Evolutionary conservation across 1,140 invertebrate genomes (phyloP).

Genomic region (Zaprionus vittiger): DNA sequence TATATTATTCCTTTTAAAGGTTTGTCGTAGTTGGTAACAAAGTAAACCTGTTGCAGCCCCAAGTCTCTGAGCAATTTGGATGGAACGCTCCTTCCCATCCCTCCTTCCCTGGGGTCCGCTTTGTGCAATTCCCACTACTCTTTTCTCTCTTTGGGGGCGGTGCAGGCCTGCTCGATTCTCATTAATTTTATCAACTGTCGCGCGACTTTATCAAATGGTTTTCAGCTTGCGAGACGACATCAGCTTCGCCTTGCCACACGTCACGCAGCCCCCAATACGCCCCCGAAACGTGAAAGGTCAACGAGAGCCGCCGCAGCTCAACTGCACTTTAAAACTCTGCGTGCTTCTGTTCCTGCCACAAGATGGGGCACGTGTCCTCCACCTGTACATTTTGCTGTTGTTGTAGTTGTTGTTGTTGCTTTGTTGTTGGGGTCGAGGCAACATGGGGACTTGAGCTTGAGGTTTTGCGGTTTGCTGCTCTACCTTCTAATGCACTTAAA

Average conservation of each 20-base stretch:
- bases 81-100: neutral
- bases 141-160: neutral
- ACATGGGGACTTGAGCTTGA: conserved; percentile 19
- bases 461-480: conserved; percentile 19
- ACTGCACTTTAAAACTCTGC: conserved; percentile 37
- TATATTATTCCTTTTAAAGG: neutral
- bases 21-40: neutral
- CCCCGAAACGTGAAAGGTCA: conserved; percentile 41
- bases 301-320: conserved; percentile 18
- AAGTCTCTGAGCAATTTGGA: conserved; percentile 35
- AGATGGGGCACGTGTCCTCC: conserved; percentile 14
- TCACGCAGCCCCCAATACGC: conserved; percentile 6
- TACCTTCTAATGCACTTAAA: conserved; percentile 50
- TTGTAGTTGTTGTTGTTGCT: neutral
- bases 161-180: conserved; percentile 26
- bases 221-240: conserved; percentile 25
- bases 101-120: conserved; percentile 26
- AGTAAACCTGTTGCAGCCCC: conserved; percentile 10
- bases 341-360: neutral
- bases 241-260: neutral
- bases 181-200: conserved; percentile 54
- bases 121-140: conserved; percentile 28
- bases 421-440: neutral
- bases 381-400: neutral
- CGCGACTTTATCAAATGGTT: conserved; percentile 45